Evolutionary conservation across 2,888 invertebrate genomes (phyloP), one percentile per base, ranked within the genome.

Genomic region (Hemithea aestivaria): DNA sequence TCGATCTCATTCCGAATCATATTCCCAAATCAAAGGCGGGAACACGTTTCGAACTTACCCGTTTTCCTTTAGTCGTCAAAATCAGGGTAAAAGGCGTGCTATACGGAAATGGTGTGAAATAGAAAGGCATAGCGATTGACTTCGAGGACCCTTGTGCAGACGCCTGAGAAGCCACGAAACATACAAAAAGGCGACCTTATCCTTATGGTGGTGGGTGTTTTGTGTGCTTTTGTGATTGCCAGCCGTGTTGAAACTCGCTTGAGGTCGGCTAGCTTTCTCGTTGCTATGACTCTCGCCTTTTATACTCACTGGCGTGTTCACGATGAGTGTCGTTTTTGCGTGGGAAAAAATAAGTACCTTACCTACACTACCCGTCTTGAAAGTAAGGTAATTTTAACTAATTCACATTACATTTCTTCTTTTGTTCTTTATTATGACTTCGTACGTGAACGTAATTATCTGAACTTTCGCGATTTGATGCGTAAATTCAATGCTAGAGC

Each of bases 41-140:
- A 49, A 49, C 37, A 48, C 42, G 35, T 42, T 44, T 45, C 42
- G 41, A 44, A 50, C 38, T 36, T 42, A 46, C 48, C 44, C 39
- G 41, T 51, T 51, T 51, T 40, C 53, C 41, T 46, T 53, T 47
- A 51, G 51, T 49, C 51, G 48, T 35, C 50, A 40, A 39, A 48
- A 48, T 43, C 48, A 34, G 48, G 59, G 56, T 57, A 66, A 65
- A 65, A 65, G 63, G 61, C 51, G 51, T 48, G 48, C 38, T 47
- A 33, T 45, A 51, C 51, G 46, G 45, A 49, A 56, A 48, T 50
- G 45, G 49, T 53, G 46, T 51, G 51, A 54, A 53, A 57, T 53
- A 54, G 50, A 51, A 54, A 48, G 46, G 44, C 49, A 37, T 43
- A 50, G 43, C 48, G 53, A 55, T 60, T 58, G 58, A 58, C 55